A percentile compares a stretch with the other conserved stretches of the same genome.
phyloP scores from a whole-genome alignment of 2,797 vertebrate species.

The Clarias pachynema region DNA sequence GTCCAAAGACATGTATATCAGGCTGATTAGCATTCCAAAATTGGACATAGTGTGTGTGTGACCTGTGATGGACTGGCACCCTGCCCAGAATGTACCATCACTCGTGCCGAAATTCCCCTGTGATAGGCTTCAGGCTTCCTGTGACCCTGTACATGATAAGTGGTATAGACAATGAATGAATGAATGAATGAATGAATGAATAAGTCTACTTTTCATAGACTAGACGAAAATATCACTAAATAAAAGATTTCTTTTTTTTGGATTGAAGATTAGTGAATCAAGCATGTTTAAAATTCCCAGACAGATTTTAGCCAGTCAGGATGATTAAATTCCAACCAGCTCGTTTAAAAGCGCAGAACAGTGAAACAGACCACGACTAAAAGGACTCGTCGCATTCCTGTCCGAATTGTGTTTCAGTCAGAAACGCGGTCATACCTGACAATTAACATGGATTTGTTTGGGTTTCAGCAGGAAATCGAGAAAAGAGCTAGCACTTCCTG shows the following conservation, averaged over 20 bases:
- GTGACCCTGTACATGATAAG: too few species aligned
- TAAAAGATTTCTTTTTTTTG: neutral
- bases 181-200: too few species aligned
- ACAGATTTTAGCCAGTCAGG: neutral
- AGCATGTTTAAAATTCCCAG: neutral
- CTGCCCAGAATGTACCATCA: too few species aligned
- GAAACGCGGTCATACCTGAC: neutral
- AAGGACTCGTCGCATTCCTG: neutral
- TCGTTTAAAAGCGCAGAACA: neutral
- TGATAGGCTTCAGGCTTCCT: too few species aligned
- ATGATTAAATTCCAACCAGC: neutral
- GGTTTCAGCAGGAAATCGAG: neutral
- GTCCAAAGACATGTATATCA: too few species aligned
- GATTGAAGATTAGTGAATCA: neutral
- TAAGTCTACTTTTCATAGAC: neutral
- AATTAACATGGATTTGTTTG: neutral
- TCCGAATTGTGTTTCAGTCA: neutral
- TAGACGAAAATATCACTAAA: neutral
- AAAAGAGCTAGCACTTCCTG: neutral
- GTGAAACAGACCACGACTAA: neutral
- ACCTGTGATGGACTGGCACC: too few species aligned
- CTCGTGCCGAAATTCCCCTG: too few species aligned
- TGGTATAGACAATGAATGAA: too few species aligned
- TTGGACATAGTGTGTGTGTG: too few species aligned
- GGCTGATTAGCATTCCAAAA: too few species aligned